Evolutionary conservation across 92 coral and sea anemone genomes (phyloP).

Genomic region (Palythoa caribaeorum): DNA sequence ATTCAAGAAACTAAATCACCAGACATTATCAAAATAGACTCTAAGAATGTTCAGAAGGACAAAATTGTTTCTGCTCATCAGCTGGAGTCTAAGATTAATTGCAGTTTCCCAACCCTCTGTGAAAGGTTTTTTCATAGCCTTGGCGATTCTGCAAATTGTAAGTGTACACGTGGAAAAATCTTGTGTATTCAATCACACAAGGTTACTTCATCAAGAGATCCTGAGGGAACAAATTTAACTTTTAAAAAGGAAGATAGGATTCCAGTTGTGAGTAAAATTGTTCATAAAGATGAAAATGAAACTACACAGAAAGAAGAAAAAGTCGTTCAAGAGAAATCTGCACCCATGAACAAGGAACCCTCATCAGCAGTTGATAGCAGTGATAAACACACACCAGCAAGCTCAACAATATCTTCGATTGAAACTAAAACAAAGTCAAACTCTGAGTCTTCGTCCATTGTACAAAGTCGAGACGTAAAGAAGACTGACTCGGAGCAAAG

Average conservation of each 20-base stretch:
- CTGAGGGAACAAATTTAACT: background rate
- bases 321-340: slow-evolving; percentile 20
- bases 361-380: background rate
- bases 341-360: slow-evolving; percentile 27
- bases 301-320: slow-evolving; percentile 24
- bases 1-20: background rate
- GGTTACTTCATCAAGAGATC: slow-evolving; percentile 32
- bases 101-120: slow-evolving; percentile 61
- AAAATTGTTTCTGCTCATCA: background rate
- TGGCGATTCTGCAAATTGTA: slow-evolving; percentile 66
- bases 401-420: slow-evolving; percentile 5
- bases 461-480: slow-evolving; percentile 2
- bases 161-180: slow-evolving; percentile 63
- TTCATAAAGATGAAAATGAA: slow-evolving; percentile 40
- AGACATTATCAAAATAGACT: background rate
- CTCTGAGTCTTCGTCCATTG: background rate
- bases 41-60: background rate
- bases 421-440: slow-evolving; percentile 1
- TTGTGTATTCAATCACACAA: slow-evolving; percentile 58
- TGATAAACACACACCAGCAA: slow-evolving; percentile 4
- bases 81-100: slow-evolving; percentile 28
- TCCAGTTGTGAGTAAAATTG: slow-evolving; percentile 24
- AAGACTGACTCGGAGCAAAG: background rate
- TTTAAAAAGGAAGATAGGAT: background rate
- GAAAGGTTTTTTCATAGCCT: slow-evolving; percentile 63